These are phyloP conservation scores for Troides helena DNA, from an alignment of 2,888 invertebrate genomes.

Conservation along the genomic window DNA sequence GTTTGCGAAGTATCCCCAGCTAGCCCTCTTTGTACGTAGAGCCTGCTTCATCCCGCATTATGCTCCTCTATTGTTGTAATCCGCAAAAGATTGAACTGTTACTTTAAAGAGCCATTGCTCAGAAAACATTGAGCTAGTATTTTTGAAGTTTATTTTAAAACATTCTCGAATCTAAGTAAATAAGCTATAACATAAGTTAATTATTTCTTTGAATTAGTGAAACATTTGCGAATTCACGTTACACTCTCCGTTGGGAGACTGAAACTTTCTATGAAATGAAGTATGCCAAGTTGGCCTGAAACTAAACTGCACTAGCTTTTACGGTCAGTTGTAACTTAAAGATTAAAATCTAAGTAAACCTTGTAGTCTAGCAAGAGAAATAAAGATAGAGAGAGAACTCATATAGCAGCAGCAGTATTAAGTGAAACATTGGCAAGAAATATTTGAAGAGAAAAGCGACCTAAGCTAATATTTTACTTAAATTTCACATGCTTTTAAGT, in stretches of 20 bases:
- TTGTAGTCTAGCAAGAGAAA: too few species aligned
- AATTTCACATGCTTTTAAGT: too few species aligned
- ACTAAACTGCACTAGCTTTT: not conserved
- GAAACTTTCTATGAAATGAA: not conserved
- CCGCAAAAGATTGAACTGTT: constrained; percentile 18
- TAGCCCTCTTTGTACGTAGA: constrained; percentile 11
- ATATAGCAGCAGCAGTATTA: too few species aligned
- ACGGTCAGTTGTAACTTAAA: not conserved
- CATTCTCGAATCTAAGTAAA: not conserved
- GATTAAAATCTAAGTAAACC: too few species aligned
- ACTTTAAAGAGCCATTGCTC: not conserved
- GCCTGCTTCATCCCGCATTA: constrained; percentile 19
- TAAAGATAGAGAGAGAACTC: too few species aligned
- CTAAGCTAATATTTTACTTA: too few species aligned
- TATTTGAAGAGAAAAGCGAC: too few species aligned
- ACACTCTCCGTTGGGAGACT: not conserved
- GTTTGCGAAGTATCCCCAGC: not conserved
- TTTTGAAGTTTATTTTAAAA: not conserved
- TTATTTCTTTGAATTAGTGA: not conserved
- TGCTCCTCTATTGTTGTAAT: constrained; percentile 22
- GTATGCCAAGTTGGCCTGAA: not conserved
- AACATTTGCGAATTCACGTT: not conserved
- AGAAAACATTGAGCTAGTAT: not conserved
- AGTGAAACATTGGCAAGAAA: too few species aligned
- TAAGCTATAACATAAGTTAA: not conserved